Conservation (phyloP, 2,888 invertebrate genomes). For the Terebella lapidaria region DNA sequence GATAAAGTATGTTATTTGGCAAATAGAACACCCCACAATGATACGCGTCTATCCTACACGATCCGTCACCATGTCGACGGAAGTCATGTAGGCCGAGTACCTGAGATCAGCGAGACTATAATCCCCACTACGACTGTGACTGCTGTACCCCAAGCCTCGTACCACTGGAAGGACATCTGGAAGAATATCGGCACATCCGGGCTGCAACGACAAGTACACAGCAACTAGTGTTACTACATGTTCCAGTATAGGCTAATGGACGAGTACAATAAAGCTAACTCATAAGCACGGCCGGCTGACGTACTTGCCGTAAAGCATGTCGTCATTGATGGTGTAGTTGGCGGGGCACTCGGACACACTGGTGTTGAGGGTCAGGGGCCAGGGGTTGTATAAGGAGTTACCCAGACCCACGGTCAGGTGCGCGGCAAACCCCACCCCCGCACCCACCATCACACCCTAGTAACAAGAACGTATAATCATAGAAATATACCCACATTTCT, state of each 20-base stretch:
- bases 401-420: not conserved
- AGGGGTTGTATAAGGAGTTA: not conserved
- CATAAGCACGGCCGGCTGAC: not conserved
- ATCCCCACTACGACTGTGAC: not conserved
- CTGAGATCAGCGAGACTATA: not conserved
- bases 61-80: too few species aligned
- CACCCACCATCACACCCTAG: not conserved
- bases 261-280: too few species aligned
- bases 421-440: not conserved
- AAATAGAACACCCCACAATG: too few species aligned
- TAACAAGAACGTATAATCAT: too few species aligned
- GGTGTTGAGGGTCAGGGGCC: not conserved
- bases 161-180: not conserved
- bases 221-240: too few species aligned
- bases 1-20: too few species aligned
- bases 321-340: not conserved
- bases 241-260: too few species aligned
- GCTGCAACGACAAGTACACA: too few species aligned
- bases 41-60: too few species aligned
- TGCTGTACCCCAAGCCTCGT: not conserved
- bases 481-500: too few species aligned
- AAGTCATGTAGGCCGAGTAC: not conserved
- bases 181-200: not conserved
- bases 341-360: not conserved
- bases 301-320: not conserved